phyloP scores from a whole-genome alignment of 30 jellyfish, hydroid and myxozoan genomes.

The Aurelia aurita complex sp. Pacific region DNA sequence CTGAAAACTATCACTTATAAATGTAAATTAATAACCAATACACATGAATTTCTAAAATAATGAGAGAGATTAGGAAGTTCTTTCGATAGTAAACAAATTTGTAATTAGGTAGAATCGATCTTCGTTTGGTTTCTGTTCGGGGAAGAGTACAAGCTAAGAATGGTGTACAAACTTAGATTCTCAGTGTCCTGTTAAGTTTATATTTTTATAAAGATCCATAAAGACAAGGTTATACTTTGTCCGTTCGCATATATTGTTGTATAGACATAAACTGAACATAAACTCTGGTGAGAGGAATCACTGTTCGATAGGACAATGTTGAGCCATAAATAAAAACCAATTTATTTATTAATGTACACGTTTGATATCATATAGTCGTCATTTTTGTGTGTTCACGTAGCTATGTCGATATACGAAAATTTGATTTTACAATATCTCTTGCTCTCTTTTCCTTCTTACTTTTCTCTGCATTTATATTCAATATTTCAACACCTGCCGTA shows the following conservation, averaged over 20 bases:
- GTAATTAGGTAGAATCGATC: too few relatives aligned
- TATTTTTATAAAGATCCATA: constrained; percentile 61
- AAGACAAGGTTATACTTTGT: constrained; percentile 55
- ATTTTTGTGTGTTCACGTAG: constrained; percentile 66
- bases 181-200: constrained; percentile 62
- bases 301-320: constrained; percentile 66
- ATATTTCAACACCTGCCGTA: too few relatives aligned
- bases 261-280: constrained; percentile 33
- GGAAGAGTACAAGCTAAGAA: constrained; percentile 4
- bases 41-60: too few relatives aligned
- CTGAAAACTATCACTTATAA: too few relatives aligned
- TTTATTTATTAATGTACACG: constrained; percentile 31
- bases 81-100: too few relatives aligned
- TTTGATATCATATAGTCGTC: constrained; percentile 32
- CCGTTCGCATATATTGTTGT: constrained; percentile 42
- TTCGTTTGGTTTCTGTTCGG: constrained; percentile 21
- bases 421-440: constrained; percentile 30
- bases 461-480: too few relatives aligned
- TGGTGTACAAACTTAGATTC: constrained; percentile 70
- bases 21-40: too few relatives aligned
- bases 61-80: too few relatives aligned
- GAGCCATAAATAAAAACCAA: neutral
- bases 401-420: constrained; percentile 60
- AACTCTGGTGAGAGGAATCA: constrained; percentile 52
- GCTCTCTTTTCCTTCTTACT: too few relatives aligned